A percentile compares a stretch with the other conserved stretches of the same genome.
Evolutionary conservation across 2,113 vertebrate genomes (phyloP).

Genomic region (human): GRCh38 chr9:111854501-111855000

Average conservation of each 20-base stretch:
- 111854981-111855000: neutral
- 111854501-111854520: neutral
- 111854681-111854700: neutral
- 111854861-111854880: neutral
- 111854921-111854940: neutral
- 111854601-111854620: neutral
- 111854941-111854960: neutral
- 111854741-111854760: neutral
- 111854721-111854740: neutral
- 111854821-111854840: neutral
- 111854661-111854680: neutral
- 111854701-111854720: neutral
- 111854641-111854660: neutral
- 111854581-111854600: neutral
- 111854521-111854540: neutral
- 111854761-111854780: neutral
- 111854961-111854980: neutral
- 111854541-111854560: constrained; percentile 13
- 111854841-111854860: neutral
- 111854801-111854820: neutral
- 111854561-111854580: neutral
- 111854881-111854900: neutral
- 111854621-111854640: neutral
- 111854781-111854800: neutral
- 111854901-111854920: neutral